Conservation (phyloP, 2,113 vertebrate species). For the Alectura lathami region DNA sequence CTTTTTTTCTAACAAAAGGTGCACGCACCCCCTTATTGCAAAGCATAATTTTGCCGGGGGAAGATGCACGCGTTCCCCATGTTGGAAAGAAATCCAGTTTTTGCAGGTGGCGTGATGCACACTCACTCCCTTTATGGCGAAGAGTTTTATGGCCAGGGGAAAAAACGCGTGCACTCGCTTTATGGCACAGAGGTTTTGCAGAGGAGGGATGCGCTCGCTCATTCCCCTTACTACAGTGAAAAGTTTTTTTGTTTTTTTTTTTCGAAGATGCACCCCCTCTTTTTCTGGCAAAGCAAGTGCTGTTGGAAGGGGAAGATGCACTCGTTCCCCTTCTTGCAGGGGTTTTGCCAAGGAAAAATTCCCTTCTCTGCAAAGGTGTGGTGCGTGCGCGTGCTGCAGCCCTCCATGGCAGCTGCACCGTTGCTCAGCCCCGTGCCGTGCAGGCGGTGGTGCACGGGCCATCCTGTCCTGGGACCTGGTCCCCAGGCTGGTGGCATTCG, state of each 20-base stretch:
- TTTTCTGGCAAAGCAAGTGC: too few species aligned
- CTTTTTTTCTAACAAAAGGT: neutral
- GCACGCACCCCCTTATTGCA: neutral
- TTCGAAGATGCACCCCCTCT: neutral
- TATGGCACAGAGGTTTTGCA: neutral
- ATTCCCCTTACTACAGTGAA: neutral
- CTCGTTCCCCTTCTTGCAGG: neutral
- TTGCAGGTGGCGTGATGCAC: neutral
- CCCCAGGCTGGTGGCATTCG: fast-evolving
- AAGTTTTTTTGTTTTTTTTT: neutral
- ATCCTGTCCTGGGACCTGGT: fast-evolving
- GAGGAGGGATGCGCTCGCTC: fast-evolving
- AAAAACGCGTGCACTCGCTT: too few species aligned
- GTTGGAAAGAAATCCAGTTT: neutral
- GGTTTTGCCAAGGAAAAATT: too few species aligned
- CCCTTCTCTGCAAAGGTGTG: too few species aligned
- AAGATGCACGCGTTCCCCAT: too few species aligned
- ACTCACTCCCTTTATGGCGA: fast-evolving
- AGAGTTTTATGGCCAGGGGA: too few species aligned
- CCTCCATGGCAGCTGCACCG: fast-evolving
- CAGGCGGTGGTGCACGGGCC: fast-evolving
- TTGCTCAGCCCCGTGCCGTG: too few species aligned
- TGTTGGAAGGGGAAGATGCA: fast-evolving
- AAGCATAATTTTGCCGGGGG: neutral
- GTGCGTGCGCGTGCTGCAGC: fast-evolving